phyloP scores from a whole-genome alignment of 2,888 invertebrate species.

The Epistrophella euchroma region DNA sequence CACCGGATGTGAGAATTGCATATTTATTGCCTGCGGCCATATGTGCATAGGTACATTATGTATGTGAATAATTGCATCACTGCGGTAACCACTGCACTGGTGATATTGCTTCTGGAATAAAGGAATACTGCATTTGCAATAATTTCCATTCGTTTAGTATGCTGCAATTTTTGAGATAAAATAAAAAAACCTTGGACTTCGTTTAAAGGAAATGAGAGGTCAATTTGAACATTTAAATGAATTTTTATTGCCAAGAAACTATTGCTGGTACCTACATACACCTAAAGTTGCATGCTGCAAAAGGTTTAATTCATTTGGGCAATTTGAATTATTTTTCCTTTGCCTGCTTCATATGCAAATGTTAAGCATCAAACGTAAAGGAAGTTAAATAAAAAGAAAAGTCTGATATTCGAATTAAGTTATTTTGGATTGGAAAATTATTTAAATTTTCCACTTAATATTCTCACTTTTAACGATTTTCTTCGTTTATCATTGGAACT shows the following conservation, averaged over 20 bases:
- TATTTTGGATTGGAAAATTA: neutral
- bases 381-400: neutral
- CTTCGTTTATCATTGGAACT: too few species aligned
- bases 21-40: conserved; percentile 59
- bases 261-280: too few species aligned
- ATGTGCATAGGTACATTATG: neutral
- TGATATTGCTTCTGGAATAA: conserved; percentile 46
- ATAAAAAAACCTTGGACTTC: conserved; percentile 60
- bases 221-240: conserved; percentile 64
- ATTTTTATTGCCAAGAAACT: conserved; percentile 57
- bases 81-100: neutral
- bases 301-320: too few species aligned
- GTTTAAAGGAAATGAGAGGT: conserved; percentile 68
- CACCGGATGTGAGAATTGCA: conserved; percentile 72
- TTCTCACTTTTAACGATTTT: neutral
- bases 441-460: neutral
- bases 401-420: neutral
- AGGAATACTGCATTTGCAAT: conserved; percentile 17
- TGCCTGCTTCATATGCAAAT: conserved; percentile 36
- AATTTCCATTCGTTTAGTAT: conserved; percentile 49
- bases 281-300: too few species aligned
- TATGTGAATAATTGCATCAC: neutral
- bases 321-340: neutral
- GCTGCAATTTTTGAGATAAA: conserved; percentile 5
- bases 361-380: neutral